Percentiles rank a stretch among this genome's conserved stretches.
Evolutionary conservation across 2,113 vertebrate genomes (phyloP).

Genomic region (Oxygymnocypris stewartii): DNA sequence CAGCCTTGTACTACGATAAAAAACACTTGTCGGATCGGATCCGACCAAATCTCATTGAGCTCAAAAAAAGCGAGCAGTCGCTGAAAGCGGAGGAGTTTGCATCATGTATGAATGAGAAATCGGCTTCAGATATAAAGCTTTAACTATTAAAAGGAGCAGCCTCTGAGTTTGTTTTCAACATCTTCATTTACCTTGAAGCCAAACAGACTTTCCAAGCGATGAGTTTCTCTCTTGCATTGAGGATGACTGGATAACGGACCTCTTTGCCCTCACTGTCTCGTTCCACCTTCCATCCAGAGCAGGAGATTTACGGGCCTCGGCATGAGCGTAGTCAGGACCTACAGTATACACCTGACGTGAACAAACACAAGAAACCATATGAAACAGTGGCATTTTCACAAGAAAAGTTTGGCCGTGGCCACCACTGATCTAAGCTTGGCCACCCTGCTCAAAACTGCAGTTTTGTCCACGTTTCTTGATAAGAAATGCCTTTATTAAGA

Average conservation of each 20-base stretch:
- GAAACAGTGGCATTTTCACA: background rate
- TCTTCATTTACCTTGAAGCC: constrained; percentile 81
- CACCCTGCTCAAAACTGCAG: too few relatives aligned
- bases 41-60: too few relatives aligned
- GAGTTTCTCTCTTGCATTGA: constrained; percentile 88
- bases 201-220: constrained; percentile 93
- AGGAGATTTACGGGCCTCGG: constrained; percentile 89
- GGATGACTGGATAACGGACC: constrained; percentile 88
- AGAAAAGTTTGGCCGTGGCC: too few relatives aligned
- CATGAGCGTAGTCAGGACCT: constrained; percentile 89
- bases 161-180: background rate
- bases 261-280: constrained; percentile 90
- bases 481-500: too few relatives aligned
- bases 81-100: too few relatives aligned
- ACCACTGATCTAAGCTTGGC: too few relatives aligned
- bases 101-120: constrained; percentile 63
- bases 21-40: too few relatives aligned
- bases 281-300: constrained; percentile 88
- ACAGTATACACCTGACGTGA: constrained; percentile 85
- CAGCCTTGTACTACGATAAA: too few relatives aligned
- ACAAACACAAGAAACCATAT: constrained; percentile 19
- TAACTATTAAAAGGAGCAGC: background rate
- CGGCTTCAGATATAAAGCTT: background rate
- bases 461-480: too few relatives aligned
- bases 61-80: too few relatives aligned